phyloP scores from a whole-genome alignment of 23 tunicate species.

The Phallusia fumigata region DNA sequence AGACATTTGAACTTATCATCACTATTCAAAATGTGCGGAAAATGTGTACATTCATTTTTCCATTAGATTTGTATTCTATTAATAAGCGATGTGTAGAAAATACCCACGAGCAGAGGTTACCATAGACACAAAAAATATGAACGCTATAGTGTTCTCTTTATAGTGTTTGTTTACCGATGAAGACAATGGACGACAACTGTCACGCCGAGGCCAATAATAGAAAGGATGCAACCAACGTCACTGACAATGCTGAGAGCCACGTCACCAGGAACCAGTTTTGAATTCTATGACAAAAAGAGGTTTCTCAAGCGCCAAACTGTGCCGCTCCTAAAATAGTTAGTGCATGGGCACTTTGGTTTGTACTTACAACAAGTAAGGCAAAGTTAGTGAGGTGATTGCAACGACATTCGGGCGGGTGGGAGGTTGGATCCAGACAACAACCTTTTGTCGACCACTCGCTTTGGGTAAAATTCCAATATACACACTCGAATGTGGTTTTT shows the following conservation, averaged over 20 bases:
- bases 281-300: too few relatives aligned
- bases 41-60: neutral
- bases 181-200: conserved; percentile 46
- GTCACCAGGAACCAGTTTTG: conserved; percentile 14
- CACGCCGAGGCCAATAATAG: conserved; percentile 37
- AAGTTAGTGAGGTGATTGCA: conserved; percentile 52
- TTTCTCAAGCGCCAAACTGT: too few relatives aligned
- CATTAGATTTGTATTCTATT: too few relatives aligned
- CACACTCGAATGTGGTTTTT: conserved; percentile 18
- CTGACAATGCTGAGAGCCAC: conserved; percentile 33
- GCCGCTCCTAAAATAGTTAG: too few relatives aligned
- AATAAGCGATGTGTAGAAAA: too few relatives aligned
- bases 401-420: conserved; percentile 15
- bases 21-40: too few relatives aligned
- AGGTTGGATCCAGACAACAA: neutral
- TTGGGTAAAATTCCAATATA: conserved; percentile 13
- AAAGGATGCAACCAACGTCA: conserved; percentile 36
- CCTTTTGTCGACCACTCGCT: conserved; percentile 30
- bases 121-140: too few relatives aligned
- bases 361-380: conserved; percentile 33
- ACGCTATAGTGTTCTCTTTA: too few relatives aligned
- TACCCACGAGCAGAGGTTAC: too few relatives aligned
- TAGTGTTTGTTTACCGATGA: conserved; percentile 18
- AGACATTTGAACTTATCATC: too few relatives aligned
- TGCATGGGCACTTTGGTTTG: neutral